Base-by-base conservation (phyloP, 2,113 vertebrate species). In the Oceanites oceanicus region DNA sequence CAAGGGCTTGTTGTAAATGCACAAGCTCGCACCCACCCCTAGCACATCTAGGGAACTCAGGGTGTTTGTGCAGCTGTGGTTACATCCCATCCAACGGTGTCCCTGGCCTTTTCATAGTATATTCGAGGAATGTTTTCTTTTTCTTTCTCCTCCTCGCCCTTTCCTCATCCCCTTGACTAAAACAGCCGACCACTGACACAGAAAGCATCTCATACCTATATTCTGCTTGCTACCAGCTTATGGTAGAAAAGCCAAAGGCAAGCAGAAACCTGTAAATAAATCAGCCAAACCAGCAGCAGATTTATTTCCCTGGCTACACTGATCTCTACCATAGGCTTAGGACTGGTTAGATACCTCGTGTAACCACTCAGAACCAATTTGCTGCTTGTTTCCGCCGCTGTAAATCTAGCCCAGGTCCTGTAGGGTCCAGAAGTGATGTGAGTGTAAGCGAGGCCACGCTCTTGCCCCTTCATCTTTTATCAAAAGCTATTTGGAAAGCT, bases 41-140 rank as follows among this genome's bases (percentile, higher is more conserved):
- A 61, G 68, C 22, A 73, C 72, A n/a, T 34, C 72, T 80, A 62
- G 0, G 0, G 18, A 11, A 19, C 68, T 49, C 71, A 4, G 44
- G 65, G 32, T 5, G 1, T n/a, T 50, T 5, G 1, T 45, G 42
- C 72, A 58, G 50, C 71, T n/a, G 61, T 30, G 62, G 47, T 42
- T 44, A 10, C 3, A 7, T 22, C 76, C 66, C 34, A 27, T 4
- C 66, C 79, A 34, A 15, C 0, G 0, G 9, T 15, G 47, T 53
- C 65, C 65, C 80, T 86, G 71, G 36, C 75, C 38, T 70, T 84
- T 52, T 21, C 77, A 84, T 73, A 49, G 50, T 13, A 42, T 34
- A 9, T 74, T 50, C 3, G 1, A 78, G 81, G 55, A 82, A 78
- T 20, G 13, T 45, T 88, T 75, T 45, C 47, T 62, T 61, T 29